These are phyloP conservation scores for Periophthalmus modestus DNA, from an alignment of 2,113 vertebrate species.

Conservation along the genomic window DNA sequence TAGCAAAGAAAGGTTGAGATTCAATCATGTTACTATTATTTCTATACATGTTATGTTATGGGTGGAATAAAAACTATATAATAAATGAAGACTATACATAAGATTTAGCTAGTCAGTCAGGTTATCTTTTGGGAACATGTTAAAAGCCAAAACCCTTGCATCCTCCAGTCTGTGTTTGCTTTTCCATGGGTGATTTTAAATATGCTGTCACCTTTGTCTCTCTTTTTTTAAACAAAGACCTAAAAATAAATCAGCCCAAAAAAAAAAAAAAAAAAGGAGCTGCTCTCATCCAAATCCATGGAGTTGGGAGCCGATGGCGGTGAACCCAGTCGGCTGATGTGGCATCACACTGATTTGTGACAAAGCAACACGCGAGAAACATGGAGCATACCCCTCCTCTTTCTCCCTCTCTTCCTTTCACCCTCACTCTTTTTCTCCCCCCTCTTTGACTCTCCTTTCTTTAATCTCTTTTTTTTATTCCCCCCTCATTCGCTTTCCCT, in stretches of 20 bases:
- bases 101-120: not conserved
- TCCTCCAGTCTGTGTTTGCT: not conserved
- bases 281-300: not conserved
- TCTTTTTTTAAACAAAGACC: not conserved
- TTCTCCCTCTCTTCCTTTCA: not conserved
- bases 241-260: conserved; percentile 28
- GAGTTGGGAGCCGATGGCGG: not conserved
- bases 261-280: conserved; percentile 27
- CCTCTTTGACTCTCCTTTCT: no score
- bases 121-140: not conserved
- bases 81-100: not conserved
- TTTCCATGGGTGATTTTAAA: conserved; percentile 9
- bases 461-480: no score
- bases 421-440: no score
- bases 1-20: no score
- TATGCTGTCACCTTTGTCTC: not conserved
- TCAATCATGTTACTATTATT: no score
- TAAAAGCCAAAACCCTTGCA: not conserved
- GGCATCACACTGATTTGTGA: conserved; percentile 41
- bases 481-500: no score
- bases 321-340: conserved; percentile 17
- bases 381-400: not conserved
- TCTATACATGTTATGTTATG: no score
- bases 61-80: not conserved
- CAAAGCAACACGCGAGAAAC: conserved; percentile 31